Percentiles rank a stretch among this genome's conserved stretches.
phyloP scores from a whole-genome alignment of 2,113 vertebrate genomes.

The Antechinus flavipes region DNA sequence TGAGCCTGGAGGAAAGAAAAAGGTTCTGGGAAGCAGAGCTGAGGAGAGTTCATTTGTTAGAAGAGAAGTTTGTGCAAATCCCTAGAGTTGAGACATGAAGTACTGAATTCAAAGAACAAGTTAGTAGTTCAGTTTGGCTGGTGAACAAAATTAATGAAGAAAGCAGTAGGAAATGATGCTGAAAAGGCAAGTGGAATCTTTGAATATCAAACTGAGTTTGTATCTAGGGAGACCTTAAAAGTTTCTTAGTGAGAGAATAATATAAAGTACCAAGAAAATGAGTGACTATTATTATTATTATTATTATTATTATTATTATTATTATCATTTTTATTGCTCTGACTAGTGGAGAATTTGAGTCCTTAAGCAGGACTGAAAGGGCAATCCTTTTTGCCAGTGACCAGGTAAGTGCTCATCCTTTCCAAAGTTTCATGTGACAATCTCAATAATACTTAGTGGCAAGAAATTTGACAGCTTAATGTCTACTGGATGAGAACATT shows the following conservation, averaged over 20 bases:
- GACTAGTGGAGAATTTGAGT: neutral
- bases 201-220: neutral
- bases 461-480: neutral
- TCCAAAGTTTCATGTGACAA: constrained; percentile 13
- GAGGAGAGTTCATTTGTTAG: neutral
- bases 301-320: neutral
- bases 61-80: neutral
- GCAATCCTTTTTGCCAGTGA: neutral
- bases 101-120: neutral
- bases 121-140: neutral
- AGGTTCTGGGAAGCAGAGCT: neutral
- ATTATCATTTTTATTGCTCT: neutral
- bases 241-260: neutral
- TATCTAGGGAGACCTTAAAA: neutral
- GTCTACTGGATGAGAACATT: neutral
- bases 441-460: neutral
- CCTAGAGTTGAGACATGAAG: neutral
- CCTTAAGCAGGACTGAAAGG: neutral
- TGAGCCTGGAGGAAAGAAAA: neutral
- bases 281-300: neutral
- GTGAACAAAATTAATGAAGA: neutral
- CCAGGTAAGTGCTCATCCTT: neutral
- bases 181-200: neutral
- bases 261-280: neutral
- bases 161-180: neutral